Conservation (phyloP, 2,113 vertebrate species). For the Penelope pileata region DNA sequence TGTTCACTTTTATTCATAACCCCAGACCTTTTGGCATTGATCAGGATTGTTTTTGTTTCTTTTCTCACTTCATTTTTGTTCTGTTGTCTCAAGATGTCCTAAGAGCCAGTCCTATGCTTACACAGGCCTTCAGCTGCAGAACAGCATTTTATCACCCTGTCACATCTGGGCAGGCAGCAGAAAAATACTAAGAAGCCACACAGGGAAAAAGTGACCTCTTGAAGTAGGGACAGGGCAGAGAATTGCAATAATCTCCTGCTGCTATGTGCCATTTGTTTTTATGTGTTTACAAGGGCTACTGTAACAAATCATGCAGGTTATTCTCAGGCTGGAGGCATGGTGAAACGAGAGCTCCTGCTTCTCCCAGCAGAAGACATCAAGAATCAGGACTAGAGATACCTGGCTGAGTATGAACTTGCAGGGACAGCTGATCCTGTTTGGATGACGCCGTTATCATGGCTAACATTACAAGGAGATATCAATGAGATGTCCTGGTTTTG, state of each 20-base stretch:
- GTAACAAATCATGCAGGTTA: neutral
- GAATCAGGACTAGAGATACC: neutral
- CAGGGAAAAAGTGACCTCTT: neutral
- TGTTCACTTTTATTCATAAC: neutral
- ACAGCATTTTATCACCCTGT: neutral
- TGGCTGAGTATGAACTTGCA: neutral
- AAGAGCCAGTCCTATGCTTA: neutral
- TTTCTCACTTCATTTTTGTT: neutral
- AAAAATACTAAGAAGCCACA: neutral
- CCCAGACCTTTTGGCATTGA: neutral
- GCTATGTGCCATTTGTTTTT: neutral
- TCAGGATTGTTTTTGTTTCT: fast-evolving
- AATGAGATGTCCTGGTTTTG: neutral
- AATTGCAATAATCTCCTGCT: neutral
- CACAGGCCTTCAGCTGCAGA: neutral
- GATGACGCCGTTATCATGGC: neutral
- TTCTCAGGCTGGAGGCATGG: neutral
- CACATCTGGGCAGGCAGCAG: neutral
- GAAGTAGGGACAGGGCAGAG: fast-evolving
- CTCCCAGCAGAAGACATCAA: fast-evolving
- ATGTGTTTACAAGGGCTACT: neutral
- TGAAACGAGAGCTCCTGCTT: neutral
- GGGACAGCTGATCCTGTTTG: neutral
- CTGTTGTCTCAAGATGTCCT: neutral
- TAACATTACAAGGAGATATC: neutral